These are phyloP conservation scores for Herpailurus yagouaroundi DNA, from an alignment of 2,113 vertebrate genomes.

Conservation along the genomic window DNA sequence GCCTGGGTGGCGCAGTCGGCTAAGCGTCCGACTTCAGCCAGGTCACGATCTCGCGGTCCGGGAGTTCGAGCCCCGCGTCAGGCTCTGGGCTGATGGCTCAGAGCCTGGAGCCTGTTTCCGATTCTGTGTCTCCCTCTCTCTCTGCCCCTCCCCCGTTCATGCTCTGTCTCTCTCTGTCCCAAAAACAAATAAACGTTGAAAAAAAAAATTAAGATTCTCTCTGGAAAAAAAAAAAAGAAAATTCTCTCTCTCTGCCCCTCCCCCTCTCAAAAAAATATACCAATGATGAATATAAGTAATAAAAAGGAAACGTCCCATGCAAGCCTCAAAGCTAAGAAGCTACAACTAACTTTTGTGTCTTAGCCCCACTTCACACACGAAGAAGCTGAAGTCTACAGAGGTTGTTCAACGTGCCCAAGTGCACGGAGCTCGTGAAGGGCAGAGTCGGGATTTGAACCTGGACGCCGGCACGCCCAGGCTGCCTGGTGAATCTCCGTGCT, in stretches of 20 bases:
- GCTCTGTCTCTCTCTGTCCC: no score
- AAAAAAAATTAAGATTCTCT: no score
- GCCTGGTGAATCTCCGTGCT: neutral
- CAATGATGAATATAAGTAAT: neutral
- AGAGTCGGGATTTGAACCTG: neutral
- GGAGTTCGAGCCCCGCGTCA: no score
- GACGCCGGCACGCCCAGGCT: fast-evolving
- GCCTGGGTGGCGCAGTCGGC: no score
- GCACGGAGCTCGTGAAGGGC: neutral
- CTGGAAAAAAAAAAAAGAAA: no score
- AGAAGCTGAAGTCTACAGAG: neutral
- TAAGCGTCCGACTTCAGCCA: no score
- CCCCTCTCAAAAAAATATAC: neutral
- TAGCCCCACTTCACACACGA: neutral
- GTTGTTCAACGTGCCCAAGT: neutral
- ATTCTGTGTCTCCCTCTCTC: no score
- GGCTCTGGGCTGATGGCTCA: no score
- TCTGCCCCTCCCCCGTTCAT: no score
- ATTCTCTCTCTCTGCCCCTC: neutral
- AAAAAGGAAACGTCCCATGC: neutral
- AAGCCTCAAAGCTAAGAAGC: neutral
- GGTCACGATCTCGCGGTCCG: no score
- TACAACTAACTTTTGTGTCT: neutral
- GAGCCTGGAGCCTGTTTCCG: no score
- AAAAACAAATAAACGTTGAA: no score